Percentiles rank a stretch among this genome's conserved stretches.
Conservation (phyloP, 1,140 invertebrate species). For the Cherax destructor region DNA sequence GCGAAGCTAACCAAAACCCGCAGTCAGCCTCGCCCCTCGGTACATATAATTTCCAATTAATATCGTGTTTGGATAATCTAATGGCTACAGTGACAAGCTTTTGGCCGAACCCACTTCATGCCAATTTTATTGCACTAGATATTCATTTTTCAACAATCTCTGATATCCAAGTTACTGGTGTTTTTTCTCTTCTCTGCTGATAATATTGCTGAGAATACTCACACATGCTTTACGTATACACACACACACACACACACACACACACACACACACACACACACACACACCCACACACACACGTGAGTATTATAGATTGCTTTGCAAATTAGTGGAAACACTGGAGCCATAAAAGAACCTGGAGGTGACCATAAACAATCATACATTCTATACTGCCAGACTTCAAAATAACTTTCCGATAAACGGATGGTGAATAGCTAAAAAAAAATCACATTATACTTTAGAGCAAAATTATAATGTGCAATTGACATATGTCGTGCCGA, state of each 20-base stretch:
- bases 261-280: conserved; percentile 43
- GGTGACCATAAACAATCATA: too few species aligned
- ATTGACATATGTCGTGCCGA: too few species aligned
- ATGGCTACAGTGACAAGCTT: neutral
- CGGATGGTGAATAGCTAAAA: too few species aligned
- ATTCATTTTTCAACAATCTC: neutral
- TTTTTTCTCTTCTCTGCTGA: neutral
- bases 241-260: conserved; percentile 32
- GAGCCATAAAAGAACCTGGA: too few species aligned
- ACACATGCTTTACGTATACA: neutral
- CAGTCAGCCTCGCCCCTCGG: neutral
- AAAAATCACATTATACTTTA: too few species aligned
- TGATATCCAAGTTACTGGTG: neutral
- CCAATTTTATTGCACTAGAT: neutral
- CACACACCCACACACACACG: neutral
- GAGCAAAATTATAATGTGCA: too few species aligned
- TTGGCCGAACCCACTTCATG: neutral
- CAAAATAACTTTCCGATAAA: too few species aligned
- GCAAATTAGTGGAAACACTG: too few species aligned
- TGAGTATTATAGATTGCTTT: neutral
- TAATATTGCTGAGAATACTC: neutral
- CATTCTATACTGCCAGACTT: too few species aligned
- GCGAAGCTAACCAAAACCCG: neutral
- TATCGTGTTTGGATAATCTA: neutral
- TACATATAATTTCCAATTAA: conserved; percentile 1